phyloP scores from a whole-genome alignment of 1,140 invertebrate genomes.

The Cherax destructor region DNA sequence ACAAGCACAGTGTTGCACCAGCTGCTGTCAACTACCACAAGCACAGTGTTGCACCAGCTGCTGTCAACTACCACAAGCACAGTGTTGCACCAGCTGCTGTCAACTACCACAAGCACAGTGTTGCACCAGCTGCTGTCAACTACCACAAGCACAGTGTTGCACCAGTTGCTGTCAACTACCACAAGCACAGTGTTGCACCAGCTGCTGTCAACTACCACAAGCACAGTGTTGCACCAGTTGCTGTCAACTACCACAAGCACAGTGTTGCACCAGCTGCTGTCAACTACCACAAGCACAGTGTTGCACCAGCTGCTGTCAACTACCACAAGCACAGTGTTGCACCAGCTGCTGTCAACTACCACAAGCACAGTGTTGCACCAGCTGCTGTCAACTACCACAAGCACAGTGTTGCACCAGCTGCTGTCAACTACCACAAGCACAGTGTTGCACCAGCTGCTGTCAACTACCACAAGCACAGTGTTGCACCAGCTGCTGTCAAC shows the following conservation, averaged over 20 bases:
- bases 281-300: background rate
- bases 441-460: background rate
- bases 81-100: background rate
- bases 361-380: background rate
- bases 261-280: background rate
- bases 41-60: background rate
- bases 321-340: background rate
- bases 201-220: background rate
- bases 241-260: background rate
- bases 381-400: background rate
- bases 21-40: background rate
- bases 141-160: background rate
- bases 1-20: background rate
- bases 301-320: background rate
- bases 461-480: background rate
- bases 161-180: background rate
- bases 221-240: background rate
- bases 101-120: background rate
- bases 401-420: background rate
- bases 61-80: background rate
- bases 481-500: background rate
- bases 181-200: background rate
- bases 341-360: background rate
- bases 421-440: background rate
- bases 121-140: background rate